A percentile compares a stretch with the other conserved stretches of the same genome.
These are phyloP conservation scores for Helleia helle DNA, from an alignment of 2,888 invertebrate genomes.

Conservation along the genomic window DNA sequence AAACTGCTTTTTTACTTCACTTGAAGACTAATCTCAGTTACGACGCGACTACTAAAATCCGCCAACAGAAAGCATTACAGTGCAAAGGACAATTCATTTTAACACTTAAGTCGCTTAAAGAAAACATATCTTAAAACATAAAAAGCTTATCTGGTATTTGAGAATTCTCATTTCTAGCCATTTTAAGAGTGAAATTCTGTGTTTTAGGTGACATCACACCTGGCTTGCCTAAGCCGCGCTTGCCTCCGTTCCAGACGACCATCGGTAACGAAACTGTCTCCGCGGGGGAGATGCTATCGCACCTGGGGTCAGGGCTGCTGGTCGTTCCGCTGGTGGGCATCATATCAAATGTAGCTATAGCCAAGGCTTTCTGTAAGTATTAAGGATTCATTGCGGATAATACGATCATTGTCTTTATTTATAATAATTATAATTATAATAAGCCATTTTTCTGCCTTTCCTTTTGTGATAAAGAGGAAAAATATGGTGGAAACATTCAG, in stretches of 20 bases:
- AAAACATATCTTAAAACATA: background rate
- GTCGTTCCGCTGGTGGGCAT: conserved; percentile 84
- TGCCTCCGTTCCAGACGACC: conserved; percentile 66
- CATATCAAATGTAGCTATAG: conserved; percentile 86
- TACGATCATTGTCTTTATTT: background rate
- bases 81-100: too few relatives aligned
- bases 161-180: background rate
- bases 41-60: too few relatives aligned
- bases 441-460: too few relatives aligned
- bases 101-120: too few relatives aligned
- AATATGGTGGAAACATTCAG: too few relatives aligned
- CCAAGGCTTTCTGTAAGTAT: conserved; percentile 86
- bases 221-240: conserved; percentile 72
- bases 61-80: too few relatives aligned
- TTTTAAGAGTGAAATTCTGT: conserved; percentile 9
- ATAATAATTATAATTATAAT: too few relatives aligned
- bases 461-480: too few relatives aligned
- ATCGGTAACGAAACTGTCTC: conserved; percentile 62
- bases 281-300: conserved; percentile 71
- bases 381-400: conserved; percentile 3
- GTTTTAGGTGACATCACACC: conserved; percentile 72
- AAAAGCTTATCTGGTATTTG: background rate
- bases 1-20: too few relatives aligned
- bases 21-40: too few relatives aligned
- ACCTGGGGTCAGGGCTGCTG: conserved; percentile 78